Evolutionary conservation across 2,113 vertebrate genomes (phyloP).

Genomic region (Ochotona curzoniae): DNA sequence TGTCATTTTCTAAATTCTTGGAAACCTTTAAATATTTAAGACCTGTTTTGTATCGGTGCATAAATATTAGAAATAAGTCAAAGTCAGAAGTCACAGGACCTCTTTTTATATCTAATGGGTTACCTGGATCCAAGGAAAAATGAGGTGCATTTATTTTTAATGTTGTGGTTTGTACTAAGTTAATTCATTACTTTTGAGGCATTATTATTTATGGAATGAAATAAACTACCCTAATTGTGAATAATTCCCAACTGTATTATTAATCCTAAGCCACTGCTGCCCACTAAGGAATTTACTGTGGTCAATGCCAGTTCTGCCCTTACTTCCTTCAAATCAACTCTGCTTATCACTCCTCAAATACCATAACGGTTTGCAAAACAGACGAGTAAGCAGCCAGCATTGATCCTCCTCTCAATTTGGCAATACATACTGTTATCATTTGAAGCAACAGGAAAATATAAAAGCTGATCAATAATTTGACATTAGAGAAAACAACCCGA

Average conservation of each 20-base stretch:
- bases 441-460: conserved; percentile 56
- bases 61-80: background rate
- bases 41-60: background rate
- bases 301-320: background rate
- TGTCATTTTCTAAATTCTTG: background rate
- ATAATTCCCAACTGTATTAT: background rate
- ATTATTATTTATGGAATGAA: conserved; percentile 21
- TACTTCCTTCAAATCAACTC: background rate
- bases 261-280: background rate
- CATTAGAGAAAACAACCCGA: conserved; percentile 70
- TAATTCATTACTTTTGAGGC: background rate
- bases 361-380: background rate
- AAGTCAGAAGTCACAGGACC: background rate
- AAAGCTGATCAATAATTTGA: conserved; percentile 73
- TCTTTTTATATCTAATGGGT: no score
- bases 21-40: background rate
- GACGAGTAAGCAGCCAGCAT: background rate
- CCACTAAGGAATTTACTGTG: background rate
- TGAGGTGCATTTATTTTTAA: background rate
- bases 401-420: conserved; percentile 1
- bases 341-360: background rate
- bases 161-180: rapidly evolving
- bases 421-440: conserved; percentile 61
- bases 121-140: background rate
- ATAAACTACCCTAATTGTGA: background rate